These are phyloP conservation scores for Mugil cephalus DNA, from an alignment of 2,113 vertebrate genomes.

Conservation along the genomic window DNA sequence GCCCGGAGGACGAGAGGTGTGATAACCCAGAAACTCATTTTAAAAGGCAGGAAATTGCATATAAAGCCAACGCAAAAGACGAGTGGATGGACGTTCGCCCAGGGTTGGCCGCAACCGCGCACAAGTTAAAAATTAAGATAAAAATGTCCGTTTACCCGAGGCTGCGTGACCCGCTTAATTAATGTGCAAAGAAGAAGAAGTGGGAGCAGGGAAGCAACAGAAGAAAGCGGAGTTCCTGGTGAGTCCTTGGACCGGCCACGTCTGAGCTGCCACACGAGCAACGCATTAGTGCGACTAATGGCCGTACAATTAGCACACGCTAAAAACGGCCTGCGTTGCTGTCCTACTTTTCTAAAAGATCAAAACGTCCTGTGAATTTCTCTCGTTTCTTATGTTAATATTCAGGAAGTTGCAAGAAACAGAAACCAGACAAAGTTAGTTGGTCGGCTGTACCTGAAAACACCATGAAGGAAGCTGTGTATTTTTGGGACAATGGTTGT, in stretches of 20 bases:
- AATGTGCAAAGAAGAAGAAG: conserved; percentile 10
- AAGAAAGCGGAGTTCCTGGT: background rate
- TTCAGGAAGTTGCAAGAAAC: background rate
- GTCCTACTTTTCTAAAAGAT: background rate
- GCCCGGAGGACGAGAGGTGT: background rate
- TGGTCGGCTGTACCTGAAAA: background rate
- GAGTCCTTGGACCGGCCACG: background rate
- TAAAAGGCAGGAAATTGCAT: background rate
- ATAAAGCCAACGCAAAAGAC: background rate
- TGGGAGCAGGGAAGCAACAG: background rate
- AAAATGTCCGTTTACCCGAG: background rate
- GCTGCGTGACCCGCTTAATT: conserved; percentile 2
- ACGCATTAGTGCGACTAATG: background rate
- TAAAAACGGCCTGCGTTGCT: too few relatives aligned
- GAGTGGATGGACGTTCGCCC: background rate
- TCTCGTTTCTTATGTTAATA: background rate
- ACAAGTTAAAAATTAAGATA: background rate
- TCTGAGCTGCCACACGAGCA: conserved; percentile 6
- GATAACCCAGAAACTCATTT: conserved; percentile 1
- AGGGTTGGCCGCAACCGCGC: background rate
- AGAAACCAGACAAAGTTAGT: background rate
- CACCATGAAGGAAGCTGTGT: background rate
- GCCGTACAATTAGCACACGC: background rate
- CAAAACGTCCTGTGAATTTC: background rate
- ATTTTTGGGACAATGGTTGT: background rate